A percentile compares a stretch with the other conserved stretches of the same genome.
phyloP scores from a whole-genome alignment of 1,140 invertebrate genomes.

The Drosophila malerkotliana region DNA sequence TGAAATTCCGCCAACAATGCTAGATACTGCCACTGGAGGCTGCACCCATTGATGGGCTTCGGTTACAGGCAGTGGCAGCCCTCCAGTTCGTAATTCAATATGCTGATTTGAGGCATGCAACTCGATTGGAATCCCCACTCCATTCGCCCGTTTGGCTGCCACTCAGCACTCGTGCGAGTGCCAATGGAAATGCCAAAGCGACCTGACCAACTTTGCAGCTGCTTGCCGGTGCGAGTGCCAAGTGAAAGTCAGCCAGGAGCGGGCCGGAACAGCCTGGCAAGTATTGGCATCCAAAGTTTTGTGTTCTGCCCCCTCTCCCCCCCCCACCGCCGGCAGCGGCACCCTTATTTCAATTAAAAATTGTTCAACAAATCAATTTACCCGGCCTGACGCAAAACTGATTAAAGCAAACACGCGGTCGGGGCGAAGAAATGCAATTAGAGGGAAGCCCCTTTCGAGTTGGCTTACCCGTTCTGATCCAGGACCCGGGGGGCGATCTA shows the following conservation, averaged over 20 bases:
- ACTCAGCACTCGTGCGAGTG: slow-evolving; percentile 58
- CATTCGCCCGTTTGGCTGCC: slow-evolving; percentile 41
- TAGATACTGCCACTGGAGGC: slow-evolving; percentile 1
- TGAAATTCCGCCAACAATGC: slow-evolving; percentile 43
- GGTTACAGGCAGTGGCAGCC: slow-evolving; percentile 19
- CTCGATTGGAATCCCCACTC: not conserved
- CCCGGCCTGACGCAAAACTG: slow-evolving; percentile 46
- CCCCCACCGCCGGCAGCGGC: slow-evolving; percentile 42
- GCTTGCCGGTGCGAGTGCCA: slow-evolving; percentile 28
- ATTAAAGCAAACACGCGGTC: slow-evolving; percentile 45
- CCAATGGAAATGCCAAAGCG: slow-evolving; percentile 69
- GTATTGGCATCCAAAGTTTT: slow-evolving; percentile 49
- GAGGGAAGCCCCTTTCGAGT: slow-evolving; percentile 16
- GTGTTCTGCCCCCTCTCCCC: slow-evolving; percentile 17
- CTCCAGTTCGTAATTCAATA: slow-evolving; percentile 54
- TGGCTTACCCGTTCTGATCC: not conserved
- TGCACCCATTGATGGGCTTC: slow-evolving; percentile 34
- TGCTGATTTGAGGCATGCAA: slow-evolving; percentile 37
- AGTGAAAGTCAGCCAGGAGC: slow-evolving; percentile 10
- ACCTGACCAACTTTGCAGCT: slow-evolving; percentile 42
- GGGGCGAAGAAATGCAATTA: slow-evolving; percentile 62
- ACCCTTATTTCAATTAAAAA: slow-evolving; percentile 75
- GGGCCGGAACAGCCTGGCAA: slow-evolving; percentile 33
- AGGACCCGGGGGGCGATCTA: slow-evolving; percentile 56
- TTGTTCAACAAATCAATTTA: slow-evolving; percentile 79